Conservation (phyloP, 2,797 vertebrate genomes). For the Alectoris magna region DNA sequence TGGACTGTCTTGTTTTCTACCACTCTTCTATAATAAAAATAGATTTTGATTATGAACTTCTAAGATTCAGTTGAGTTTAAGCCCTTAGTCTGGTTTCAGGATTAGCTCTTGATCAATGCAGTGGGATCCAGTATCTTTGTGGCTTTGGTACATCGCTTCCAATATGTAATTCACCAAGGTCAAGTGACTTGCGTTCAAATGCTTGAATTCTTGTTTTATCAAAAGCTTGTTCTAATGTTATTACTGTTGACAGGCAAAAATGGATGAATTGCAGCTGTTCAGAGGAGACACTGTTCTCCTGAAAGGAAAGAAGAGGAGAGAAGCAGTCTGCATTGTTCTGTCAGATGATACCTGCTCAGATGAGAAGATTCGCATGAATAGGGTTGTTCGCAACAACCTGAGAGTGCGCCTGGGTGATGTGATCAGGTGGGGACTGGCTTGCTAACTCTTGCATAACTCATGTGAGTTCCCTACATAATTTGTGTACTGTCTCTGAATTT, state of each 20-base stretch:
- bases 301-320: conserved; percentile 97
- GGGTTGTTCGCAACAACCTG: conserved; percentile 98
- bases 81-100: not conserved
- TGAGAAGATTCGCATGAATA: conserved; percentile 99
- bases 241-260: conserved; percentile 88
- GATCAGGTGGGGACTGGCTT: conserved; percentile 86
- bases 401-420: conserved; percentile 96
- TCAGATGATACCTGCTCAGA: conserved; percentile 98
- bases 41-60: rapidly evolving
- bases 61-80: not conserved
- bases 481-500: not conserved
- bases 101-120: not conserved
- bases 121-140: not conserved
- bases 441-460: rapidly evolving
- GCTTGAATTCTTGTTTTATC: not conserved
- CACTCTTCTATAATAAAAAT: not conserved
- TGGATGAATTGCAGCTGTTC: conserved; percentile 98
- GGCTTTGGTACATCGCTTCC: rapidly evolving
- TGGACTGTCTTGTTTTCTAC: not conserved
- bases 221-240: not conserved
- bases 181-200: not conserved
- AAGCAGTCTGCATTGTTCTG: conserved; percentile 97
- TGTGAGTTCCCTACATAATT: not conserved
- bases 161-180: not conserved
- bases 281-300: conserved; percentile 98